Evolutionary conservation across 2,888 invertebrate genomes (phyloP), one percentile per base, ranked within the genome.

Genomic region (Chirona hameri): DNA sequence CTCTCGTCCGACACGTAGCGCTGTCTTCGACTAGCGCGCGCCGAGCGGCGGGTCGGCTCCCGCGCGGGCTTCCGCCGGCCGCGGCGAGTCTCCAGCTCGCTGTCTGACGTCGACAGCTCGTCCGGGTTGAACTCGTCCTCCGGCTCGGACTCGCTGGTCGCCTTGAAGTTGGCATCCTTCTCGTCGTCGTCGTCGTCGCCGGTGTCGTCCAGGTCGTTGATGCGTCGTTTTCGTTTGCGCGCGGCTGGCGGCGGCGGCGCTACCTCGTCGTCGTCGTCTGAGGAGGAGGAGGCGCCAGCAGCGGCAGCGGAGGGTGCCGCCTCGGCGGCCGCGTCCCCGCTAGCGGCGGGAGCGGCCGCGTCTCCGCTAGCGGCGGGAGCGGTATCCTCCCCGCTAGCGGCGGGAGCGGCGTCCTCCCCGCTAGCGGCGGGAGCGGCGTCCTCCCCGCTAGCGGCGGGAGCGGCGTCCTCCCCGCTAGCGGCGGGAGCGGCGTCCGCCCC

Each of bases 161-260:
- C 76, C 76, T 76, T 76, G 76, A 76, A 76, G 76, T 18, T 76
- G 46, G 76, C 76, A 12, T 76, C 76, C 39, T 18, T 24, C 76
- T 46, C 39, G 76, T 46, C 46, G n/a, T 76, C 76, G 24, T 76
- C 76, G 31, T 76, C 76, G 72, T 24, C 18, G 24, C 39, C 76
- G 46, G 39, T 39, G 76, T 76, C 76, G 76, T 76, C 76, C 76
- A 76, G 76, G 76, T 76, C 76, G 46, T 76, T 76, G 46, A 76
- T 76, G 76, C 76, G 76, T 24, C 76, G 76, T 7, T 24, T 21
- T 1, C 76, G 76, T 21, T 65, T 65, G 52, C 69, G 69, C 24
- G 39, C 39, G 76, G 76, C 24, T 39, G 76, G 24, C 39, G 46
- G 76, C 21, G 76, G 76, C 46, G 76, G 46, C 76, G 24, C 76